Conservation (phyloP, 2,888 invertebrate genomes). For the Sinopyrophorus schimmeli region DNA sequence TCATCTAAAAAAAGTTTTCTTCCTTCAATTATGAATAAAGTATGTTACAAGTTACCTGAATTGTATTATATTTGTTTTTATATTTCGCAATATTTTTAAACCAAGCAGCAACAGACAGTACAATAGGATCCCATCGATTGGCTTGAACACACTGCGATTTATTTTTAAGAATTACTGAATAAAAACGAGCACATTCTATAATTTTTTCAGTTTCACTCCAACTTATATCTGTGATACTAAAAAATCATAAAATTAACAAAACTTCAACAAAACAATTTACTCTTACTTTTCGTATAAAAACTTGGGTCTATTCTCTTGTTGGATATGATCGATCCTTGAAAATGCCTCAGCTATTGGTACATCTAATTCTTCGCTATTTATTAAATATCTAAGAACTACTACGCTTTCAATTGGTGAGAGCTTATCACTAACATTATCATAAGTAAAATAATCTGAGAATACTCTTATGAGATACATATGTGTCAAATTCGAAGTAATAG, state of each 20-base stretch:
- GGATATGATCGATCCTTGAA: constrained; percentile 40
- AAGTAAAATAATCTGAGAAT: constrained; percentile 43
- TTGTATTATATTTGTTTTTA: constrained; percentile 52
- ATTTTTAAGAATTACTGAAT: constrained; percentile 47
- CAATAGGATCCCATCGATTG: constrained; percentile 74
- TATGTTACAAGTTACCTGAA: constrained; percentile 58
- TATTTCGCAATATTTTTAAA: constrained; percentile 58
- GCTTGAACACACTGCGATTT: constrained; percentile 45
- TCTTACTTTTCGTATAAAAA: constrained; percentile 41
- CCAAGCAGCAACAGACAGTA: constrained; percentile 73
- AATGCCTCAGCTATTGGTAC: constrained; percentile 50
- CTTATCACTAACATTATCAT: constrained; percentile 38
- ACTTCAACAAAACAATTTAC: background rate
- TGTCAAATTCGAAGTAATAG: constrained; percentile 23
- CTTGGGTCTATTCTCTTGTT: constrained; percentile 38
- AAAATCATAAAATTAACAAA: background rate
- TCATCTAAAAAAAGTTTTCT: constrained; percentile 10
- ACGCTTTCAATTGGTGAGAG: constrained; percentile 39
- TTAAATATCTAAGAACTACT: constrained; percentile 42
- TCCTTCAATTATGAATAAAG: no score
- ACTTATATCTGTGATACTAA: no score
- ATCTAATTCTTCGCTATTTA: constrained; percentile 46
- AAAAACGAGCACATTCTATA: constrained; percentile 53
- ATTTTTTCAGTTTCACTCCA: constrained; percentile 51
- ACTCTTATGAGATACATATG: constrained; percentile 46